Conservation (phyloP, 2,113 vertebrate species). For the Syngnathus scovelli region DNA sequence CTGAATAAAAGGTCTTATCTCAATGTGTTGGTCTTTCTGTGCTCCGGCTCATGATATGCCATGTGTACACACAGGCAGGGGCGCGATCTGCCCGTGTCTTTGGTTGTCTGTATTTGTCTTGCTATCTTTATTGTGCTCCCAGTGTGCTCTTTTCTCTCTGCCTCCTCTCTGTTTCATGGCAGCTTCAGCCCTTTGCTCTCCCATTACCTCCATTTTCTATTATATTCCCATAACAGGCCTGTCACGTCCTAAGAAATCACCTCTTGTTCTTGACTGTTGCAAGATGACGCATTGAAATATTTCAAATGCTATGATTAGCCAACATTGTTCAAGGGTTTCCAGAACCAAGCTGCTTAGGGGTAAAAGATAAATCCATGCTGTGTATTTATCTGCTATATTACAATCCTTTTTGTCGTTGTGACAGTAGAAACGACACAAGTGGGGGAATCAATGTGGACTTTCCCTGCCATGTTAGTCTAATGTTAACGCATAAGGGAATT, state of each 20-base stretch:
- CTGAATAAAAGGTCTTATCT: constrained; percentile 56
- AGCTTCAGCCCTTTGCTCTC: constrained; percentile 26
- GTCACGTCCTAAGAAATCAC: constrained; percentile 52
- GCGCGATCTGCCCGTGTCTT: constrained; percentile 56
- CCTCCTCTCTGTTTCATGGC: constrained; percentile 19
- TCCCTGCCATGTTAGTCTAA: constrained; percentile 45
- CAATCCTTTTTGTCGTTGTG: constrained; percentile 54
- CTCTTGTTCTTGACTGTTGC: constrained; percentile 46
- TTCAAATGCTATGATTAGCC: constrained; percentile 59
- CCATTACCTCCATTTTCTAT: constrained; percentile 28
- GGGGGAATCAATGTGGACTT: constrained; percentile 39
- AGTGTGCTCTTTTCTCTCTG: constrained; percentile 12
- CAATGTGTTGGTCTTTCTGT: constrained; percentile 58
- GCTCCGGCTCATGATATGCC: constrained; percentile 40
- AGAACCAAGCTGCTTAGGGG: constrained; percentile 65
- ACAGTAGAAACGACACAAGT: constrained; percentile 39
- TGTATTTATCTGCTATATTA: constrained; percentile 58
- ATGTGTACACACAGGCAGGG: constrained; percentile 58
- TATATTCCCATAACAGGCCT: constrained; percentile 36
- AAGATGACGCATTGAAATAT: constrained; percentile 46
- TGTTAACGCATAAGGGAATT: constrained; percentile 30
- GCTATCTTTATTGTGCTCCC: constrained; percentile 52
- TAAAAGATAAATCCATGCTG: constrained; percentile 53
- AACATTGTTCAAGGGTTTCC: constrained; percentile 56
- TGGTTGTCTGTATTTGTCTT: constrained; percentile 54